Conservation (phyloP, 2,888 invertebrate species). For the Limenitis camilla region DNA sequence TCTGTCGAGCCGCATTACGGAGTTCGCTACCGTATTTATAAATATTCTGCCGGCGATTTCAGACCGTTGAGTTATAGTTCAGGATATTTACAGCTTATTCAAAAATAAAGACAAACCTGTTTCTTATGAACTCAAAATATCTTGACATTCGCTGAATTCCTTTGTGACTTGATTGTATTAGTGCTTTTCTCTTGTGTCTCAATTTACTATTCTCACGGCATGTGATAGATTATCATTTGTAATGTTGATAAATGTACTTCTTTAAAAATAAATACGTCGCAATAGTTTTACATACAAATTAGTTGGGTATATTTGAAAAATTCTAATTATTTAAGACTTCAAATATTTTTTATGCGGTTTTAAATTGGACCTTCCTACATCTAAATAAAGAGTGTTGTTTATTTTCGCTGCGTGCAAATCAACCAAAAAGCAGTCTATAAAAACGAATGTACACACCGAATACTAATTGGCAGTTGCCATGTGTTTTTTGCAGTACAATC, state of each 20-base stretch:
- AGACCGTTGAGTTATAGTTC: conserved; percentile 52
- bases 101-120: conserved; percentile 34
- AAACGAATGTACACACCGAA: conserved; percentile 11
- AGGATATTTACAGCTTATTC: conserved; percentile 49
- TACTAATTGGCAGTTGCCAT: conserved; percentile 15
- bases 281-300: no score
- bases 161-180: conserved; percentile 7
- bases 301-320: no score
- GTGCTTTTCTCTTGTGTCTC: conserved; percentile 3
- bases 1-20: conserved; percentile 62
- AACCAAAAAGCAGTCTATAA: conserved; percentile 1
- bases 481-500: conserved; percentile 13
- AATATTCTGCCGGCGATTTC: conserved; percentile 59
- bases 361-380: neutral
- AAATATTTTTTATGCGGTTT: no score
- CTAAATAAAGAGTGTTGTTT: neutral
- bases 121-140: conserved; percentile 19
- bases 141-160: conserved; percentile 8
- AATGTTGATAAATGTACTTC: no score
- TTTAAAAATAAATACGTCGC: no score
- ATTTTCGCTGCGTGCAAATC: conserved; percentile 1
- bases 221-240: neutral
- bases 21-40: conserved; percentile 64
- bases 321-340: no score
- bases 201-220: neutral